Base-by-base conservation (phyloP, 2,888 invertebrate genomes). In the Tipula lateralis region DNA sequence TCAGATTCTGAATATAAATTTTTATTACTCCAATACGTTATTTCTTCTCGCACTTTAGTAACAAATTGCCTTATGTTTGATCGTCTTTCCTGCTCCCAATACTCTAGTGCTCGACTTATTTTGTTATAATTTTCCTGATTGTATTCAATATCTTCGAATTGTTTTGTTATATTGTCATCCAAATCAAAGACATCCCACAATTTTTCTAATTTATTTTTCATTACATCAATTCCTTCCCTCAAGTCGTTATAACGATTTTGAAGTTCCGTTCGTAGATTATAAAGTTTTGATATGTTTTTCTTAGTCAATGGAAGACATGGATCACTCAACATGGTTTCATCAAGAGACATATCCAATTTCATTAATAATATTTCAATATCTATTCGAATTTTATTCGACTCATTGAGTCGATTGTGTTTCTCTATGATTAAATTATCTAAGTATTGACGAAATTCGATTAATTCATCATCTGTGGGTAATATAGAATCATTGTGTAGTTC, bases 171-270 rank as follows among this genome's bases (percentile, higher is more conserved):
- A 5, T 92, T 91, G 36, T 92, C 91, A 19, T 94, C 92, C 84
- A 95, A 93, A 16, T 95, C 93, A 16, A 97, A 90, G 85, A 94
- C 93, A 19, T 94, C 93, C 96, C 96, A 97, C 0, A 96, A 90
- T 29, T 91, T 91, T 0, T 91, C 88, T 0, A 96, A 89, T 84
- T 94, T 93, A 34, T 92, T 92, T 83, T 93, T 92, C 86, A 96
- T 91, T 82, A 92, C 91, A 44, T 92, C 88, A 1, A 94, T 93
- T 88, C 93, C 89, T 24, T 90, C 88, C 36, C 92, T 92, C 5
- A 93, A 91, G 83, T 93, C 91, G 66, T 93, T 90, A 36, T 92
- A 91, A 87, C 92, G 92, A 29, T 91, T 90, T 81, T 92, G 91
- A 84, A 94, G 89, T 2, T 91, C 90, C 84, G 92, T 91, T 12